These are phyloP conservation scores for Masnerella sp. DNA, from an alignment of 2,888 invertebrate species.

Conservation along the genomic window DNA sequence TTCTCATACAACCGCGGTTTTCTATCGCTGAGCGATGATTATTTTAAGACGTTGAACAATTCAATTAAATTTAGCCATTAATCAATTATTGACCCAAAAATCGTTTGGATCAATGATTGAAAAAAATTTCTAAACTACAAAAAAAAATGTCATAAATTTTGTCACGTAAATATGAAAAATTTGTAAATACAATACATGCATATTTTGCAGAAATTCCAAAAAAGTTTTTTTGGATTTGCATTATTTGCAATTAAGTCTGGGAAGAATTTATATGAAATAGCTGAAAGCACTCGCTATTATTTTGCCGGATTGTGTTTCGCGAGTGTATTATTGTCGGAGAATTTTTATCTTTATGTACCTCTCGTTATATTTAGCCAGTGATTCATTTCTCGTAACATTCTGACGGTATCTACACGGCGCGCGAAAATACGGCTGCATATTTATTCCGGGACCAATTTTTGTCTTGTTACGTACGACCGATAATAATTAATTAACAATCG, in stretches of 20 bases:
- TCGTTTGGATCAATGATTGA: no score
- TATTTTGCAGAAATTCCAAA: no score
- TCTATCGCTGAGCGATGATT: slow-evolving; percentile 59
- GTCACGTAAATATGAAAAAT: no score
- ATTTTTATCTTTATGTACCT: slow-evolving; percentile 12
- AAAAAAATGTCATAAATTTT: no score
- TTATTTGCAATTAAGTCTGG: no score
- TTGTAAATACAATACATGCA: no score
- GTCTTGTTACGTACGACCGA: slow-evolving; percentile 32
- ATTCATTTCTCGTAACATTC: slow-evolving; percentile 24
- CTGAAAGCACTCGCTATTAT: no score
- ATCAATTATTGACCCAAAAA: no score
- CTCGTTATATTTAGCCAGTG: slow-evolving; percentile 23
- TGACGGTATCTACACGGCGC: slow-evolving; percentile 9
- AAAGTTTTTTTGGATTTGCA: no score
- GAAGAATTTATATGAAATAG: no score
- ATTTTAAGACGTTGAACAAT: slow-evolving; percentile 63
- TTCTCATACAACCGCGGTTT: slow-evolving; percentile 63
- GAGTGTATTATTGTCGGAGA: slow-evolving; percentile 9
- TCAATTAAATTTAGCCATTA: no score
- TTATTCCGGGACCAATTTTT: slow-evolving; percentile 48
- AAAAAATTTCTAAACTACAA: no score
- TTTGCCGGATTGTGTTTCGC: slow-evolving; percentile 2
- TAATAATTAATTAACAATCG: slow-evolving; percentile 71
- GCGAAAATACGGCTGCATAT: slow-evolving; percentile 11